These are phyloP conservation scores for Cavia porcellus DNA, from an alignment of 2,113 vertebrate species.

Conservation along the genomic window DNA sequence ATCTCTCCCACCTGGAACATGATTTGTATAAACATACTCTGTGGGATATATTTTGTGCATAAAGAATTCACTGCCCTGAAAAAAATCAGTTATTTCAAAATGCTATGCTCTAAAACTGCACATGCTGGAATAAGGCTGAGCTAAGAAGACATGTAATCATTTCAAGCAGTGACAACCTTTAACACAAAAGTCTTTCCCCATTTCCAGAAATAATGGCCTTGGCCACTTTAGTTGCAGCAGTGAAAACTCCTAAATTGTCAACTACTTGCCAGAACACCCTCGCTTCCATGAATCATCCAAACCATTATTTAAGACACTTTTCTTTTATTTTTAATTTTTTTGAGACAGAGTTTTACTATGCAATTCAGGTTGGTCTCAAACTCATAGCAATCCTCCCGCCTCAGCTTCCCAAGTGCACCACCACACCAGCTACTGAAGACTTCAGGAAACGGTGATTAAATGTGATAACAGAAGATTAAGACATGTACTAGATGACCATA, in stretches of 20 bases:
- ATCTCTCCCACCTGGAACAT: neutral
- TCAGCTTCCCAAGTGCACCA: neutral
- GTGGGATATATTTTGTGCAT: fast-evolving
- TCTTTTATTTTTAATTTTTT: neutral
- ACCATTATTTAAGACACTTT: neutral
- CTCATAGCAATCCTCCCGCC: neutral
- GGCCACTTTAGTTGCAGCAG: neutral
- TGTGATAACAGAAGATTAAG: neutral
- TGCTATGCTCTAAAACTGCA: neutral
- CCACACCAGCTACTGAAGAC: neutral
- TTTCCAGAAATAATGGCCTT: neutral
- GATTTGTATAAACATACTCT: neutral
- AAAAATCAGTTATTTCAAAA: neutral
- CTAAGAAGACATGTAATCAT: neutral
- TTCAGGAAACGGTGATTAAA: neutral
- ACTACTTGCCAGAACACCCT: neutral
- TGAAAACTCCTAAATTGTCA: neutral
- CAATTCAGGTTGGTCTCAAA: neutral
- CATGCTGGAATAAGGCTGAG: neutral
- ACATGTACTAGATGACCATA: neutral
- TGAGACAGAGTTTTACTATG: neutral
- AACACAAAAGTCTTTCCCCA: neutral
- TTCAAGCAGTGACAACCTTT: neutral
- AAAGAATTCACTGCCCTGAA: neutral
- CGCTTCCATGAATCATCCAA: neutral